A percentile compares a stretch with the other conserved stretches of the same genome.
These are phyloP conservation scores for Apocheima hispidaria DNA, from an alignment of 2,888 invertebrate genomes.

Conservation along the genomic window DNA sequence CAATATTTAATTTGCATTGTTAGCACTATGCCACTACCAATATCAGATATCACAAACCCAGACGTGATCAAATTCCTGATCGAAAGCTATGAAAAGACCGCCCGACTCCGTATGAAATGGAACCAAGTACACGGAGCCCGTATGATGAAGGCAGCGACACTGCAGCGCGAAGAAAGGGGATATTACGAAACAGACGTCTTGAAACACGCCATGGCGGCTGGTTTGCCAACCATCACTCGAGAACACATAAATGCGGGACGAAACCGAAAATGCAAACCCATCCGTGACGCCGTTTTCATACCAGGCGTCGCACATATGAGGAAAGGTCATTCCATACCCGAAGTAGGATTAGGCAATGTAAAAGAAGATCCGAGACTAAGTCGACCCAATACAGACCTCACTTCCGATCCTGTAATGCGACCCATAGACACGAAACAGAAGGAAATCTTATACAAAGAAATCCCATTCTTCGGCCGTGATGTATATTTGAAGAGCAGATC, in stretches of 20 bases:
- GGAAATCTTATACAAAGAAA: constrained; percentile 55
- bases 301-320: constrained; percentile 48
- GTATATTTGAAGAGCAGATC: constrained; percentile 57
- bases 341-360: constrained; percentile 59
- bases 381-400: constrained; percentile 54
- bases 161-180: constrained; percentile 55
- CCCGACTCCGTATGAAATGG: constrained; percentile 63
- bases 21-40: constrained; percentile 52
- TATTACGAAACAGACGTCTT: constrained; percentile 51
- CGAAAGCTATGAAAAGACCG: constrained; percentile 62
- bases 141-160: constrained; percentile 54
- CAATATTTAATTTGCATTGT: not conserved
- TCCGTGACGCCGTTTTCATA: constrained; percentile 51
- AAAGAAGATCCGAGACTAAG: constrained; percentile 57
- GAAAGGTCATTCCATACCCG: constrained; percentile 57
- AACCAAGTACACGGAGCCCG: constrained; percentile 46
- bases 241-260: constrained; percentile 48
- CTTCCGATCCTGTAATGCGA: constrained; percentile 58
- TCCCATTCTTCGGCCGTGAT: constrained; percentile 56
- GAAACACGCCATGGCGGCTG: constrained; percentile 35
- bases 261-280: constrained; percentile 49
- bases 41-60: constrained; percentile 59
- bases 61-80: constrained; percentile 59
- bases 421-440: constrained; percentile 53
- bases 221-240: constrained; percentile 52